These are phyloP conservation scores for Sturnira hondurensis DNA, from an alignment of 2,113 vertebrate species.

Conservation along the genomic window DNA sequence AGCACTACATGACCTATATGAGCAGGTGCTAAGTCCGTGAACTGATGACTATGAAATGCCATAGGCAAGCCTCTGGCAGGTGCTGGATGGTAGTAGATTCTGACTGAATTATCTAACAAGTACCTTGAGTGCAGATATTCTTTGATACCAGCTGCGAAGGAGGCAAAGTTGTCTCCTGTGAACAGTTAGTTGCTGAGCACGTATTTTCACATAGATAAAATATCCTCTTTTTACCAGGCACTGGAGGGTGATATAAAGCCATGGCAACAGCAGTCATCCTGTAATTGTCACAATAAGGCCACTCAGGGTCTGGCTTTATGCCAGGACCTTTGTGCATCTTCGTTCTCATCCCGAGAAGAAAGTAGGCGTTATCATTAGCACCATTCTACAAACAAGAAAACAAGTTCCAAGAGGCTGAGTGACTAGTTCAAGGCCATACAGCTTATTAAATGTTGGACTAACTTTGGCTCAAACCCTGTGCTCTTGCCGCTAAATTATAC, in stretches of 20 bases:
- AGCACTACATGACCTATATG: neutral
- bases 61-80: slow-evolving; percentile 7
- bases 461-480: neutral
- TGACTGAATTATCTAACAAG: slow-evolving; percentile 28
- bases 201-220: slow-evolving; percentile 13
- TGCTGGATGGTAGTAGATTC: neutral
- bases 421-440: neutral
- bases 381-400: neutral
- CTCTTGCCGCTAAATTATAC: neutral
- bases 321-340: neutral
- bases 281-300: neutral
- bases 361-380: neutral
- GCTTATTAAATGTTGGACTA: neutral
- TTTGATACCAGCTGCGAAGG: slow-evolving; percentile 40
- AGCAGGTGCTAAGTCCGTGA: neutral
- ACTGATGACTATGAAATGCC: neutral
- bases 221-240: neutral
- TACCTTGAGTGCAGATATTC: slow-evolving; percentile 17
- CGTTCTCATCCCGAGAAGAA: neutral
- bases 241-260: neutral
- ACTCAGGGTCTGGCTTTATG: neutral
- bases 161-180: slow-evolving; percentile 21
- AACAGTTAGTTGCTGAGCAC: slow-evolving; percentile 14
- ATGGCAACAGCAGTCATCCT: neutral
- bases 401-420: neutral